Percentiles rank a stretch among this genome's conserved stretches.
phyloP scores from a whole-genome alignment of 2,113 vertebrate species.

The Uropsilus gracilis region DNA sequence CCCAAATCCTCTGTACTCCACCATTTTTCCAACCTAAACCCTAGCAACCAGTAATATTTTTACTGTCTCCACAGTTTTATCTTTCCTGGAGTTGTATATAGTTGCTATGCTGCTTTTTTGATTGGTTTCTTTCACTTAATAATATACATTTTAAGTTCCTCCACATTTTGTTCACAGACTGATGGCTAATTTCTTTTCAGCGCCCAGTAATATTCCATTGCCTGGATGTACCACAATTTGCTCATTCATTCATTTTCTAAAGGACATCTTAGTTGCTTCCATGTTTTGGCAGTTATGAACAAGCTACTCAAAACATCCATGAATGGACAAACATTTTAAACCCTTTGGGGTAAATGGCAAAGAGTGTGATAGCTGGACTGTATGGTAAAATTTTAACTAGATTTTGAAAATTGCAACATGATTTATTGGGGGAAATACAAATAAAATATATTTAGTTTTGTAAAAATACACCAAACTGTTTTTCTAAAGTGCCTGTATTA shows the following conservation, averaged over 20 bases:
- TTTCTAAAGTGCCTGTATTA: not conserved
- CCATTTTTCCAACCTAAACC: not conserved
- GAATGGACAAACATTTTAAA: not conserved
- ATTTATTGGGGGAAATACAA: too few relatives aligned
- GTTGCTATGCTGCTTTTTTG: not conserved
- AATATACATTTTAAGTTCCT: not conserved
- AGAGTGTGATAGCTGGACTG: not conserved
- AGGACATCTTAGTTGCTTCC: not conserved
- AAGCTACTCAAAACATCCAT: not conserved
- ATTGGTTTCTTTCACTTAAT: slow-evolving; percentile 6
- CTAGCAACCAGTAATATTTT: not conserved
- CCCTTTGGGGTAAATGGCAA: not conserved
- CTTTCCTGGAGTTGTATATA: not conserved
- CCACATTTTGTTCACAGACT: not conserved
- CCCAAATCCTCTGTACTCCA: not conserved
- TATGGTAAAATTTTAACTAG: not conserved
- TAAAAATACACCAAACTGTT: not conserved
- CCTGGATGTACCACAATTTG: not conserved
- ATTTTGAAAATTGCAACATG: not conserved
- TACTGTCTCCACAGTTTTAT: not conserved
- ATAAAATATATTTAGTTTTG: not conserved
- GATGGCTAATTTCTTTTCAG: not conserved
- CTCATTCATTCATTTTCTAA: not conserved
- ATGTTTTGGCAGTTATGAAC: slow-evolving; percentile 22
- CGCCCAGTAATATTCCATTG: not conserved